phyloP scores from a whole-genome alignment of 2,888 invertebrate species.

The Acrobasis consociella region DNA sequence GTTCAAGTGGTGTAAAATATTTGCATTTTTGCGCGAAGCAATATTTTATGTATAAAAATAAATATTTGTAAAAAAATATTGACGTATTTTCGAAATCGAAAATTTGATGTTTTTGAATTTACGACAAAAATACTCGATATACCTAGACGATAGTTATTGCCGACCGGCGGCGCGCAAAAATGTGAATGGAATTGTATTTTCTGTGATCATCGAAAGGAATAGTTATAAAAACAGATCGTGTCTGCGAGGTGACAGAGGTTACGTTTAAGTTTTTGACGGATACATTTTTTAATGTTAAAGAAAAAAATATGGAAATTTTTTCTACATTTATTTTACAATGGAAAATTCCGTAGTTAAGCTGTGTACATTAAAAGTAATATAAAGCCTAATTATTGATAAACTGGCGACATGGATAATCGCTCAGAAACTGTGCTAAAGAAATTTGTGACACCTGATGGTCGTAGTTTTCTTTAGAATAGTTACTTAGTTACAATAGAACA shows the following conservation, averaged over 20 bases:
- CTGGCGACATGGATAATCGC: conserved; percentile 41
- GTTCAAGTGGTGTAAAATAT: conserved; percentile 60
- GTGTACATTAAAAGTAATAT: conserved; percentile 67
- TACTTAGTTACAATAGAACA: conserved; percentile 74
- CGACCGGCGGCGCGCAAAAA: conserved; percentile 47
- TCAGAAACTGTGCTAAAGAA: conserved; percentile 38
- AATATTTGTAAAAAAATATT: conserved; percentile 51
- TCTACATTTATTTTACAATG: conserved; percentile 75
- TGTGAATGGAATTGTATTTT: conserved; percentile 51
- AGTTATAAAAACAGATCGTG: conserved; percentile 68
- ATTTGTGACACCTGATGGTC: conserved; percentile 28
- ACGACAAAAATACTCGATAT: conserved; percentile 48
- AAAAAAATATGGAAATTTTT: conserved; percentile 63
- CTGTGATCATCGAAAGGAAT: conserved; percentile 81
- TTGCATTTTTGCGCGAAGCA: conserved; percentile 49
- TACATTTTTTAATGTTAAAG: conserved; percentile 70
- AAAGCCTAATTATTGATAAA: conserved; percentile 67
- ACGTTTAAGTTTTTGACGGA: conserved; percentile 72
- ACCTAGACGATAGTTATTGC: conserved; percentile 42
- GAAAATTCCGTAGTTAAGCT: conserved; percentile 78
- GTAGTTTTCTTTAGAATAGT: conserved; percentile 46
- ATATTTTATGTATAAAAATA: conserved; percentile 39
- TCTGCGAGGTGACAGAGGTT: conserved; percentile 70
- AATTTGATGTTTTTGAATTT: conserved; percentile 56
- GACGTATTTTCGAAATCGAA: conserved; percentile 63